Evolutionary conservation across 1,140 invertebrate species (phyloP), one percentile per base, ranked within the genome.

Genomic region (Ceratina calcarata): DNA sequence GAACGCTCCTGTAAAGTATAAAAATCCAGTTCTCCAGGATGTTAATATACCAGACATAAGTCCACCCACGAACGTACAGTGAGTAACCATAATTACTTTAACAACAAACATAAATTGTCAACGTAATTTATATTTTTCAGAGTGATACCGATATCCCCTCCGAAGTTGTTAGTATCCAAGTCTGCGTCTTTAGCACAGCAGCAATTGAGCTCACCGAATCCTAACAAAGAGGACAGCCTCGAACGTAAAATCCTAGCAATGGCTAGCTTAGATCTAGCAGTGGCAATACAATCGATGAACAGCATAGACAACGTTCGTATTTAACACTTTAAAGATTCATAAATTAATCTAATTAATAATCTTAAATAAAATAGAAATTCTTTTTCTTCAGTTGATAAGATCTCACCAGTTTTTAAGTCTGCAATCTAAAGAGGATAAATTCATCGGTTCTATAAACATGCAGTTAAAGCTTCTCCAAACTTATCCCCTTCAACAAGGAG

Each of bases 351-450:
- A n/a, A n/a, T n/a, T n/a, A n/a, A n/a, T n/a, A n/a, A n/a, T n/a
- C n/a, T n/a, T n/a, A n/a, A n/a, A n/a, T n/a, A n/a, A n/a, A n/a
- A n/a, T n/a, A n/a, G n/a, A n/a, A n/a, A n/a, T n/a, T n/a, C n/a
- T n/a, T n/a, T n/a, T n/a, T 87, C 86, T 82, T 12, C 55, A 92
- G 90, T 75, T 92, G 20, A 86, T 93, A 55, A 91, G 90, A 77
- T 91, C 91, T 6, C 83, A 89, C 73, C 87, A 92, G 90, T 86
- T 89, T 22, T 91, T 93, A 66, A 93, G 94, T 73, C 89, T 95
- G 13, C 93, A 93, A 86, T 94, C 94, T 1, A 94, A 96, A 88
- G 95, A 97, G 86, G 95, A 97, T 89, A 96, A 96, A 85, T 94
- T 98, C 20, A 93, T 97, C 60, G 89, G 94, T 66, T 95, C 95